Base-by-base conservation (phyloP, 2,797 vertebrate genomes). In the Centroberyx gerrardi region DNA sequence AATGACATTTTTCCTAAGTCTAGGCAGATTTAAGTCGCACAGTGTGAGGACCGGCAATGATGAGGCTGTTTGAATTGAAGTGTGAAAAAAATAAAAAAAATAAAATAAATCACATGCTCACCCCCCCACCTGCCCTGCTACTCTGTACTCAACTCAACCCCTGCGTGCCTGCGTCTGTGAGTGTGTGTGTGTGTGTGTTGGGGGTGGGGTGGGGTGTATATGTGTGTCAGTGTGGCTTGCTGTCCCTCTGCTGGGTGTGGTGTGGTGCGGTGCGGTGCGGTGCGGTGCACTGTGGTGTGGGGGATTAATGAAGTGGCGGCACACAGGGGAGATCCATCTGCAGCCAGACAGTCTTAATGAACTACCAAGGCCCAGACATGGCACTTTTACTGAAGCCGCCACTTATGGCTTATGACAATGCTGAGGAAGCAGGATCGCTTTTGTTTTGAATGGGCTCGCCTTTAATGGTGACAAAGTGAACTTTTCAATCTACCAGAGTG, bases 401-500 rank as follows among this genome's bases (percentile, higher is more conserved):
- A 77, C 82, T 92, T 80, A 82, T 68, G 68, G 76, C 83, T 90
- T 80, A 84, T 87, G 89, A 91, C 90, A 87, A 87, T 89, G 89
- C 88, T 88, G 92, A 89, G 89, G 68, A 90, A 83, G 88, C 87
- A 86, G 78, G 74, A 72, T 44, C 58, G 81, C 74, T 78, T 87
- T 88, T 78, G 85, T 90, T 93, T 88, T 76, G 74, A 86, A 86
- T 64, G 68, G 67, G 6, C 18, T 74, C 2, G 27, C 62, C 68
- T 82, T 90, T 91, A 88, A 91, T 86, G 73, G 87, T 82, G 83
- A 87, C 84, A 85, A 82, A 86, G 88, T 82, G 82, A 92, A 91
- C 87, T 87, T 86, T 91, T 87, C 88, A 93, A 93, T 94, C 88
- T 87, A 82, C 69, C 72, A 88, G 78, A 93, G 93, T 93, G 90